Conservation (phyloP, 2,797 vertebrate species). For the Squalus acanthias region DNA sequence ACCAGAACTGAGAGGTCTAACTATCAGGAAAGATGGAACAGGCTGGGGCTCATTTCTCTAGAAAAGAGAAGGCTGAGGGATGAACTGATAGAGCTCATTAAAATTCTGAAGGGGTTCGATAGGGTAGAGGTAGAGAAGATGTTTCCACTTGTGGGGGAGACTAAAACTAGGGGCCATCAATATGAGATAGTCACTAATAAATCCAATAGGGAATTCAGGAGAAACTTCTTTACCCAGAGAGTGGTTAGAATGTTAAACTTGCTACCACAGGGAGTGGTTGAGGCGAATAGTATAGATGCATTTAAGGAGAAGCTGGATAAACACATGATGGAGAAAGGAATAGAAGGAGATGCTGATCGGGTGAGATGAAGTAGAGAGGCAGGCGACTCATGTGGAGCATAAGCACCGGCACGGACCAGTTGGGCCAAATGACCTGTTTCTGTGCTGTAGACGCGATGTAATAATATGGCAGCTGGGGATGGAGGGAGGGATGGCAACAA, state of each 20-base stretch:
- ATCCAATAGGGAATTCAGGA: neutral
- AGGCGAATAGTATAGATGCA: neutral
- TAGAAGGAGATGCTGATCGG: neutral
- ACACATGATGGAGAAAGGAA: neutral
- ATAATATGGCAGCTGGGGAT: no score
- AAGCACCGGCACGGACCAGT: no score
- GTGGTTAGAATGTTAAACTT: neutral
- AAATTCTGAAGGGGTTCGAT: neutral
- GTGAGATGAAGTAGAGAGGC: no score
- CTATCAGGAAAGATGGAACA: neutral
- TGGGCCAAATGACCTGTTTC: neutral
- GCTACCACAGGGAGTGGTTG: neutral
- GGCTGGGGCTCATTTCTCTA: neutral
- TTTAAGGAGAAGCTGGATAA: neutral
- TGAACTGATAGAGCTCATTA: neutral
- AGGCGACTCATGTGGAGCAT: neutral
- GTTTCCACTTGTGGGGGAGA: neutral
- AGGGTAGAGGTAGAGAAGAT: neutral
- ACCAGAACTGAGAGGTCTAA: neutral
- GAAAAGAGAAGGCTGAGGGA: neutral
- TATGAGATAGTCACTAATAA: neutral
- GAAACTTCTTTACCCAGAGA: neutral
- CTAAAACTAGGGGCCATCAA: neutral
- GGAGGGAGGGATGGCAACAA: no score
- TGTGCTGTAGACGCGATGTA: neutral